phyloP scores from a whole-genome alignment of 2,888 invertebrate species.

The Dynastes tityus region DNA sequence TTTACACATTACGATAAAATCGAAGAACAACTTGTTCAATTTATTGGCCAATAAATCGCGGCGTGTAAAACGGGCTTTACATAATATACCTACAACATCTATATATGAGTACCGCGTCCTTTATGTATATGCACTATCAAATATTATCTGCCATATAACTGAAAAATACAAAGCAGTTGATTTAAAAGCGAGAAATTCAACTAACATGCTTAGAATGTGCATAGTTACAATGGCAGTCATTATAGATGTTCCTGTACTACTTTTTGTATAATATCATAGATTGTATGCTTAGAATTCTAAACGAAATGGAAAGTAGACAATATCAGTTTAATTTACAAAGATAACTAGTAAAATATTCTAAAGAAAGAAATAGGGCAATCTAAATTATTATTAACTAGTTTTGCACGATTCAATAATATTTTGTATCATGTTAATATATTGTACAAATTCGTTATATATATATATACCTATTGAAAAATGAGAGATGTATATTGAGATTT shows the following conservation, averaged over 20 bases:
- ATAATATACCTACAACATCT: slow-evolving; percentile 30
- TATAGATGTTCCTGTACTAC: slow-evolving; percentile 23
- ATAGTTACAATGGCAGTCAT: slow-evolving; percentile 26
- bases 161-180: slow-evolving; percentile 13
- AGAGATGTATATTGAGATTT: slow-evolving; percentile 31
- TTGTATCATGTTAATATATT: slow-evolving; percentile 43
- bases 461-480: slow-evolving; percentile 1
- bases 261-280: slow-evolving; percentile 20
- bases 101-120: slow-evolving; percentile 35
- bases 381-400: slow-evolving; percentile 38
- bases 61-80: neutral
- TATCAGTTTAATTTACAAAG: slow-evolving; percentile 18
- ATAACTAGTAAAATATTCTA: slow-evolving; percentile 22
- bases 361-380: slow-evolving; percentile 29
- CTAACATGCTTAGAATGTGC: slow-evolving; percentile 18
- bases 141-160: slow-evolving; percentile 21
- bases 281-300: slow-evolving; percentile 24
- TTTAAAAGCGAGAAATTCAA: neutral
- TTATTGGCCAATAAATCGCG: too few species aligned
- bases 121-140: slow-evolving; percentile 30
- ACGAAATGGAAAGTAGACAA: slow-evolving; percentile 37
- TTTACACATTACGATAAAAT: too few species aligned
- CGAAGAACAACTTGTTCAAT: too few species aligned
- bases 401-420: slow-evolving; percentile 38
- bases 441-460: slow-evolving; percentile 28